These are phyloP conservation scores for Dilophus febrilis DNA, from an alignment of 2,888 invertebrate species.

Conservation along the genomic window DNA sequence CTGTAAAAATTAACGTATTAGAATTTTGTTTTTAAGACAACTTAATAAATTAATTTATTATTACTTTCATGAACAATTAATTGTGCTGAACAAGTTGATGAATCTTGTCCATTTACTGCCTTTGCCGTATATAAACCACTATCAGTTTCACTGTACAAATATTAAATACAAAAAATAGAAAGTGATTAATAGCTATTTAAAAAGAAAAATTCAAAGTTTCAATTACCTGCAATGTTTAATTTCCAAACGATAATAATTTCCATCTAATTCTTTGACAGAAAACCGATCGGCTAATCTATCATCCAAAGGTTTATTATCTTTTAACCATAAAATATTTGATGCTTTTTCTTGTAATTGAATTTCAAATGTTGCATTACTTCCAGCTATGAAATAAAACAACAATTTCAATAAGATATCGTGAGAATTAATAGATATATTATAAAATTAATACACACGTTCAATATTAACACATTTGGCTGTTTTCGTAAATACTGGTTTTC, in stretches of 20 bases:
- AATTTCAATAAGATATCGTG: constrained; percentile 2
- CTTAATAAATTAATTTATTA: constrained; percentile 19
- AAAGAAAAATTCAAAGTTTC: not conserved
- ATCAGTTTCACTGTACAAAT: constrained; percentile 58
- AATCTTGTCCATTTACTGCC: constrained; percentile 67
- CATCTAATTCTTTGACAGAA: constrained; percentile 38
- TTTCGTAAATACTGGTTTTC: constrained; percentile 53
- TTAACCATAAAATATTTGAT: constrained; percentile 62
- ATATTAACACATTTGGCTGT: constrained; percentile 60
- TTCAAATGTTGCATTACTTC: constrained; percentile 66
- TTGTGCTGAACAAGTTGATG: constrained; percentile 71
- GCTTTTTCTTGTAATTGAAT: constrained; percentile 50
- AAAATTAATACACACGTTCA: constrained; percentile 49
- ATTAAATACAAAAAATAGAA: no score
- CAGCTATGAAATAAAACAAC: constrained; percentile 38
- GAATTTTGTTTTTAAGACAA: no score
- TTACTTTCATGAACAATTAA: constrained; percentile 72
- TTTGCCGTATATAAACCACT: constrained; percentile 81
- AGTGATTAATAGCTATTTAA: not conserved
- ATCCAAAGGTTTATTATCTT: constrained; percentile 68
- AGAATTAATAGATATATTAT: constrained; percentile 3
- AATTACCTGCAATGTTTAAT: constrained; percentile 46
- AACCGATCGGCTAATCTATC: constrained; percentile 61
- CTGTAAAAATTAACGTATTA: constrained; percentile 28
- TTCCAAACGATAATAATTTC: constrained; percentile 50